These are phyloP conservation scores for Ammodramus savannarum DNA, from an alignment of 2,113 vertebrate genomes.

Conservation along the genomic window DNA sequence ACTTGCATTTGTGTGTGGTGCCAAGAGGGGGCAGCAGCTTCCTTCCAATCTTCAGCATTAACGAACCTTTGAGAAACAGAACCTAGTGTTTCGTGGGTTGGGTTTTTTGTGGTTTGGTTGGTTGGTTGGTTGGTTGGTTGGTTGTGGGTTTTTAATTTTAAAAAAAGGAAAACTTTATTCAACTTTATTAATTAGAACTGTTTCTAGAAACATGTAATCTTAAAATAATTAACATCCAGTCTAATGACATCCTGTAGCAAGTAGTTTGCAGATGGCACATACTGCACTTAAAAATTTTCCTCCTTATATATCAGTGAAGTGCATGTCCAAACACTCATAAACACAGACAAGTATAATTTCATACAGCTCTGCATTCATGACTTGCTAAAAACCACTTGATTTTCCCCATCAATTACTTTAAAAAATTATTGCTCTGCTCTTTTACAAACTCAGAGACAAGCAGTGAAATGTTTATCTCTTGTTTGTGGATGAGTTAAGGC, in stretches of 20 bases:
- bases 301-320: neutral
- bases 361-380: neutral
- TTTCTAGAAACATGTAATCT: neutral
- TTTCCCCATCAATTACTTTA: neutral
- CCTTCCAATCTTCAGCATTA: neutral
- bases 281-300: neutral
- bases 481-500: neutral
- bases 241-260: neutral
- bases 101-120: neutral
- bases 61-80: fast-evolving
- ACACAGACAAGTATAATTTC: neutral
- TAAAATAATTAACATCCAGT: neutral
- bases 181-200: neutral
- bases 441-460: neutral
- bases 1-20: neutral
- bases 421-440: neutral
- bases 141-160: neutral
- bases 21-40: constrained; percentile 67
- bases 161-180: too few species aligned
- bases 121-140: neutral
- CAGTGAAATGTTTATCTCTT: neutral
- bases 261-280: neutral
- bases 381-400: neutral
- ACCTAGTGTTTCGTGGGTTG: neutral
- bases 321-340: neutral